Base-by-base conservation (phyloP, 2,888 invertebrate species). In the Luffia ferchaultella region DNA sequence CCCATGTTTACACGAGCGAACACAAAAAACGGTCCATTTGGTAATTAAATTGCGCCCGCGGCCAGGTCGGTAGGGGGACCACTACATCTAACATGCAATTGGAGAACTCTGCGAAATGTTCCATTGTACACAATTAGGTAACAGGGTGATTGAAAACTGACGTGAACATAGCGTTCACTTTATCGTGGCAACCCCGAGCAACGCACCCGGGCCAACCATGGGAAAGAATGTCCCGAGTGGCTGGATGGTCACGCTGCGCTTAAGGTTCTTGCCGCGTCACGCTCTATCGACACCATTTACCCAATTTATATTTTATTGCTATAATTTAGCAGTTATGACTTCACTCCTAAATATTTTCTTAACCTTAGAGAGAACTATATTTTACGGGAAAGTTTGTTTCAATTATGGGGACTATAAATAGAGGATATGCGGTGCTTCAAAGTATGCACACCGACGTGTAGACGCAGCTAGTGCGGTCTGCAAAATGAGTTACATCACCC, bases 1-100 rank as follows among this genome's bases (percentile, higher is more conserved):
- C n/a, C n/a, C 53, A 53, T 65, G 65, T 71, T 66, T 70, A 67
- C 68, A 69, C 70, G 71, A 62, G 59, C 60, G 62, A 61, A 56
- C 73, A 69, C 75, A 72, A 73, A 74, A 74, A 76, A 69, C 73
- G 68, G 63, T 69, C 76, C 76, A 76, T 77, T 77, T 76, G 74
- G 69, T 76, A 77, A 78, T 78, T 76, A 78, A 75, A 76, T 75
- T 69, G 73, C 60, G 64, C 63, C 75, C 65, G 59, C 59, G 58
- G 62, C 64, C 30, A 12, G 30, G 30, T 30, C 30, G 30, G 30
- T 12, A 30, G 12, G 30, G 30, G 30, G 30, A 30, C 30, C 5
- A 30, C 30, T 12, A 3, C 30, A 3, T 30, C 30, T 3, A 12
- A 12, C 30, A 3, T 30, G 30, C 30, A 30, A 30, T 12, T 30